A percentile compares a stretch with the other conserved stretches of the same genome.
phyloP scores from a whole-genome alignment of 2,888 invertebrate genomes.

The Gonocerus acuteangulatus region DNA sequence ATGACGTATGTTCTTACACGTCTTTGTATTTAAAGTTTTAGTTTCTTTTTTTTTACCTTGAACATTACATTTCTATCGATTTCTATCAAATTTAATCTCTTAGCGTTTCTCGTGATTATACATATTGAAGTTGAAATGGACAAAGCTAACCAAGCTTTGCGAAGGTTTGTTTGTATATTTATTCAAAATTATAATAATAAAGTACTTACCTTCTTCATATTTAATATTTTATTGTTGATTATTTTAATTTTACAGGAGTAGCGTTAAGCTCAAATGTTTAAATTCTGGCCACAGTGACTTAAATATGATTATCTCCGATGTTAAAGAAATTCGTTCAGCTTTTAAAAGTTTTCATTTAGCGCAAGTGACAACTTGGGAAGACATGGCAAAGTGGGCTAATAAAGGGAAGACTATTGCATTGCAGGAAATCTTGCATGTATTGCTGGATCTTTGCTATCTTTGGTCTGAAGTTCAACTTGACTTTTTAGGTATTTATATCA shows the following conservation, averaged over 20 bases:
- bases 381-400: conserved; percentile 46
- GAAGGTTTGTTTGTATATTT: conserved; percentile 35
- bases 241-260: conserved; percentile 42
- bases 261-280: conserved; percentile 38
- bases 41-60: too few species aligned
- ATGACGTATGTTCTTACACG: too few species aligned
- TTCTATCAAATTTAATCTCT: too few species aligned
- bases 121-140: too few species aligned
- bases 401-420: conserved; percentile 47
- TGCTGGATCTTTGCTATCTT: conserved; percentile 45
- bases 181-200: too few species aligned
- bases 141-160: conserved; percentile 39
- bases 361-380: conserved; percentile 46
- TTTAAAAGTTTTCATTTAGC: conserved; percentile 46
- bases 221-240: too few species aligned
- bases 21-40: too few species aligned
- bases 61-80: too few species aligned
- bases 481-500: conserved; percentile 43
- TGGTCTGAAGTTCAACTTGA: conserved; percentile 48
- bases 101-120: too few species aligned
- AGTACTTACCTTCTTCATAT: too few species aligned
- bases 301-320: conserved; percentile 46
- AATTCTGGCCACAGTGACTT: conserved; percentile 45
- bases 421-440: conserved; percentile 45
- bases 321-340: conserved; percentile 45